A percentile compares a stretch with the other conserved stretches of the same genome.
These are phyloP conservation scores for Gavialis gangeticus DNA, from an alignment of 2,113 vertebrate species.

Conservation along the genomic window DNA sequence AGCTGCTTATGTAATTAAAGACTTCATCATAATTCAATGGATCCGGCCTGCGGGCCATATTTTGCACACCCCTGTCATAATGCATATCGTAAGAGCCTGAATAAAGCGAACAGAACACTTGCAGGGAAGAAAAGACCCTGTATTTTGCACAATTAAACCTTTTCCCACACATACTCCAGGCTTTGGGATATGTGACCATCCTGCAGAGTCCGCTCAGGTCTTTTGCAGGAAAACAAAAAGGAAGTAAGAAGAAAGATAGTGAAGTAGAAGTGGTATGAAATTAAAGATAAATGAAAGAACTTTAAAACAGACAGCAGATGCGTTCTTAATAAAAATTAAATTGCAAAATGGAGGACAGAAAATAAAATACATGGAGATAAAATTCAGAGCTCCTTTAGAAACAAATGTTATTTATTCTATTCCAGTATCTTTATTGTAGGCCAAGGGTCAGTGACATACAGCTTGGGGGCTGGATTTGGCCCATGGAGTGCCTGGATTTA, in stretches of 20 bases:
- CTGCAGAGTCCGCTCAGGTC: not conserved
- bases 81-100: no score
- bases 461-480: no score
- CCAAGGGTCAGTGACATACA: no score
- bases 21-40: no score
- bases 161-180: not conserved
- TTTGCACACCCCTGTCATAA: no score
- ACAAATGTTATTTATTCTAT: accelerated
- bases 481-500: no score
- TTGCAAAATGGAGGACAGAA: not conserved
- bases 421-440: not conserved
- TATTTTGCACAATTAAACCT: not conserved
- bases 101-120: not conserved
- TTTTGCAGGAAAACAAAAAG: not conserved
- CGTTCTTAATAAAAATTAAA: not conserved
- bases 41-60: no score
- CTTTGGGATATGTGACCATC: not conserved
- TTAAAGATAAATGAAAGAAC: not conserved
- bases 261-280: not conserved
- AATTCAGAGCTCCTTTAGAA: not conserved
- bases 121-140: not conserved
- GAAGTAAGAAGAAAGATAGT: not conserved
- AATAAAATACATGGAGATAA: not conserved
- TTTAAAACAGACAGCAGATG: not conserved
- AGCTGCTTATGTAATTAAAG: not conserved